Evolutionary conservation across 35 echinoderm and acorn worm species (phyloP).

Genomic region (Apostichopus parvimensis): DNA sequence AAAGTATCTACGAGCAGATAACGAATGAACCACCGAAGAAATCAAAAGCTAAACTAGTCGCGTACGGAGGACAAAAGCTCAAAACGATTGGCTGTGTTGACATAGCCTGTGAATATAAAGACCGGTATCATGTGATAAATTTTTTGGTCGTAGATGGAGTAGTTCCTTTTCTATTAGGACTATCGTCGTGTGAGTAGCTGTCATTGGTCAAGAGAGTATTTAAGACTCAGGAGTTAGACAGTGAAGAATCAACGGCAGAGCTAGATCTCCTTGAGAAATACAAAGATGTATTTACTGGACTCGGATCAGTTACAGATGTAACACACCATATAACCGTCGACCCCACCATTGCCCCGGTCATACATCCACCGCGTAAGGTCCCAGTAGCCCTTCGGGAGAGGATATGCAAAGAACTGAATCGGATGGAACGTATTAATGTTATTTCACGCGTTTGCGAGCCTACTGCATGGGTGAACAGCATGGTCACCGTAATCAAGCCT

Average conservation of each 20-base stretch:
- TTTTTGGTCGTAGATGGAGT: not conserved
- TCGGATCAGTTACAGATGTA: not conserved
- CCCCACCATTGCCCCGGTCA: not conserved
- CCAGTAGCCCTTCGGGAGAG: not conserved
- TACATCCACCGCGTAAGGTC: not conserved
- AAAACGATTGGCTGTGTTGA: not conserved
- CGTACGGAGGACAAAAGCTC: not conserved
- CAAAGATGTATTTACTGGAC: no score
- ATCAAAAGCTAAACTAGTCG: not conserved
- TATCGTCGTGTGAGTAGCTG: no score
- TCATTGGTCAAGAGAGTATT: no score
- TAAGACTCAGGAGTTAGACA: no score
- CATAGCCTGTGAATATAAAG: not conserved
- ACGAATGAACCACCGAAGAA: not conserved
- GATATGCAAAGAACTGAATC: no score
- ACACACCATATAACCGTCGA: not conserved
- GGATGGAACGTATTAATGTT: no score
- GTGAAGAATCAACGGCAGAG: no score
- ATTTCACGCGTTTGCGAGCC: not conserved
- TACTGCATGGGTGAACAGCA: constrained; percentile 11
- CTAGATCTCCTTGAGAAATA: no score
- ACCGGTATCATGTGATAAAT: not conserved
- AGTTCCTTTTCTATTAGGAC: no score
- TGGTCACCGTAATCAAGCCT: constrained; percentile 31
- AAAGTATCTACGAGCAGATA: not conserved